phyloP scores from a whole-genome alignment of 2,888 invertebrate genomes.

The Harpalus rubripes region DNA sequence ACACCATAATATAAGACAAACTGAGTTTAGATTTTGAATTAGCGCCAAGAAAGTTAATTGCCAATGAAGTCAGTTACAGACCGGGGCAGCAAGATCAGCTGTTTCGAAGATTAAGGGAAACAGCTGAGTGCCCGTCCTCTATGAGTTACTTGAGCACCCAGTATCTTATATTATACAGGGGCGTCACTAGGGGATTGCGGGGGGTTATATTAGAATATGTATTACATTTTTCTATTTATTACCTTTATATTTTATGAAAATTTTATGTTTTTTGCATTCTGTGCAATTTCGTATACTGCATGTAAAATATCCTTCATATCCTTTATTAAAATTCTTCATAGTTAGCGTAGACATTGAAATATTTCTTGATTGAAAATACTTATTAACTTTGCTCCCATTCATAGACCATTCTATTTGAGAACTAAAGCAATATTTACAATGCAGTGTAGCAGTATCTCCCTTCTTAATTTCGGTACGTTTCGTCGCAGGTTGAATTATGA shows the following conservation, averaged over 20 bases:
- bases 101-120: too few species aligned
- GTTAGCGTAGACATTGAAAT: background rate
- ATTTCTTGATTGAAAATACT: background rate
- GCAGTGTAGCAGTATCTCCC: background rate
- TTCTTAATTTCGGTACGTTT: background rate
- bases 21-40: too few species aligned
- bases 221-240: background rate
- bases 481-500: background rate
- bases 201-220: too few species aligned
- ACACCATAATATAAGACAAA: too few species aligned
- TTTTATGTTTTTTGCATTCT: background rate
- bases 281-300: background rate
- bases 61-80: too few species aligned
- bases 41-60: too few species aligned
- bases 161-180: too few species aligned
- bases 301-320: background rate
- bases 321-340: background rate
- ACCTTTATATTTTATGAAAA: conserved; percentile 6
- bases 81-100: too few species aligned
- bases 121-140: too few species aligned
- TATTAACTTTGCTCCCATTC: background rate
- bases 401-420: background rate
- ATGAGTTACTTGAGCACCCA: too few species aligned
- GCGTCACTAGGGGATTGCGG: too few species aligned
- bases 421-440: background rate